Evolutionary conservation across 2,888 invertebrate species (phyloP).

Genomic region (Ethmia dodecea): DNA sequence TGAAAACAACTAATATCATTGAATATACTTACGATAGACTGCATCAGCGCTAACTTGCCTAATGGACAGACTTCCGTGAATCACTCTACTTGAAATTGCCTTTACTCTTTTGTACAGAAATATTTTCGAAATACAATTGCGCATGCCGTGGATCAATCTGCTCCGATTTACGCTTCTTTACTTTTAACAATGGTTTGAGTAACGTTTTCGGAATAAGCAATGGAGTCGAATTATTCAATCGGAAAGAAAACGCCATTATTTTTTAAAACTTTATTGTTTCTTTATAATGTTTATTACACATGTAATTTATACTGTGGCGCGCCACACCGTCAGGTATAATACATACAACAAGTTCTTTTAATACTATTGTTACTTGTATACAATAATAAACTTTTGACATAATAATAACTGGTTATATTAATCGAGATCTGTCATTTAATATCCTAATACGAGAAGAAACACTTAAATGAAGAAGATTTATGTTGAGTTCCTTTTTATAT

Average conservation of each 20-base stretch:
- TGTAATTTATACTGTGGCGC: constrained; percentile 48
- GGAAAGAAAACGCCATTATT: constrained; percentile 36
- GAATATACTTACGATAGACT: too few species aligned
- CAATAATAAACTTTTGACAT: constrained; percentile 74
- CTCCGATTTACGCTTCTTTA: too few species aligned
- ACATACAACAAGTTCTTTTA: constrained; percentile 71
- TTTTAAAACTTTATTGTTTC: constrained; percentile 75
- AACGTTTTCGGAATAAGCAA: too few species aligned
- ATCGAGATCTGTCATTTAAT: constrained; percentile 47
- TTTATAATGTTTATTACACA: constrained; percentile 75
- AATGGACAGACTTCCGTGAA: too few species aligned
- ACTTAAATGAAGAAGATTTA: constrained; percentile 33
- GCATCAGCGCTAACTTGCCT: too few species aligned
- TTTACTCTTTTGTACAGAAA: too few species aligned
- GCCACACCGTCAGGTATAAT: constrained; percentile 39
- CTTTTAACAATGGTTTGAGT: too few species aligned
- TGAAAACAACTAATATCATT: too few species aligned
- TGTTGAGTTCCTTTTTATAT: constrained; percentile 25
- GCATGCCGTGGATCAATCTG: too few species aligned
- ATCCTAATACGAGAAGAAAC: constrained; percentile 54
- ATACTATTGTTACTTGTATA: constrained; percentile 73
- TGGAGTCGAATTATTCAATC: too few species aligned
- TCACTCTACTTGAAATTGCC: too few species aligned
- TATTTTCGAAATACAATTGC: too few species aligned
- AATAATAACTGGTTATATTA: constrained; percentile 71